Percentiles rank a stretch among this genome's conserved stretches.
Evolutionary conservation across 2,113 vertebrate genomes (phyloP).

Genomic region (Enhydra lutris): DNA sequence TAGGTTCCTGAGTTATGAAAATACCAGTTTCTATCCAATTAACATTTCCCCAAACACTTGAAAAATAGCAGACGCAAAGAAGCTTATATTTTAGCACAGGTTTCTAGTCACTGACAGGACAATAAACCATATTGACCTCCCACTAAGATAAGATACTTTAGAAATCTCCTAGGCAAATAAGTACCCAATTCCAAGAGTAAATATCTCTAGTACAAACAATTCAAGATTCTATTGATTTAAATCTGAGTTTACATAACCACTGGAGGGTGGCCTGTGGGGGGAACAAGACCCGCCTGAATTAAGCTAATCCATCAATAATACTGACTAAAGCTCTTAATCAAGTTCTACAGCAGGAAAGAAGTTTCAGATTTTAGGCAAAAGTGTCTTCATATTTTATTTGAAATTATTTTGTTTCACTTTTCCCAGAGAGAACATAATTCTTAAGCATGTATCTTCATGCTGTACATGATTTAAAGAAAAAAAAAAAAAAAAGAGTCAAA

Average conservation of each 20-base stretch:
- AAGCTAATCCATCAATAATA: constrained; percentile 30
- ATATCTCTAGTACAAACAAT: constrained; percentile 17
- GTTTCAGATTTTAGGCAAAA: neutral
- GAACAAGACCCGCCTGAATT: neutral
- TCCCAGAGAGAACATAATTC: constrained; percentile 19
- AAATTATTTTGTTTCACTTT: constrained; percentile 25
- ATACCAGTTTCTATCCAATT: constrained; percentile 1
- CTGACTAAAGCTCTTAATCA: neutral
- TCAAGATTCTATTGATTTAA: constrained; percentile 49
- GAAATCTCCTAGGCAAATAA: constrained; percentile 48
- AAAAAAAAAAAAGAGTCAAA: neutral
- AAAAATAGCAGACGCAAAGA: neutral
- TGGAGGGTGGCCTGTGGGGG: neutral
- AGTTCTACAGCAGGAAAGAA: neutral
- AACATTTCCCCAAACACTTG: neutral
- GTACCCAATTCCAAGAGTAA: constrained; percentile 40
- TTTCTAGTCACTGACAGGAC: neutral
- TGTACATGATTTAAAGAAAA: constrained; percentile 36
- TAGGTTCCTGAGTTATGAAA: neutral
- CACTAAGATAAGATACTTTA: neutral
- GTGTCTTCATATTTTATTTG: constrained; percentile 1
- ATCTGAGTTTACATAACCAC: constrained; percentile 26
- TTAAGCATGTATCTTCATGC: constrained; percentile 13
- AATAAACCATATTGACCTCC: constrained; percentile 47
- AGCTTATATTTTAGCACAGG: neutral